Conservation (phyloP, 1,140 invertebrate genomes). For the silkworm (Bombyx mori) region ASM3026992v2 NC_085116.1:11347501-11348000, state of each 20-base stretch:
- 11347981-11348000: conserved; percentile 20
- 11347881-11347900: conserved; percentile 23
- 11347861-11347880: conserved; percentile 25
- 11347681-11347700: conserved; percentile 27
- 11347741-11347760: conserved; percentile 21
- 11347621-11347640: conserved; percentile 26
- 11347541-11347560: conserved; percentile 12
- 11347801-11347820: too few relatives aligned
- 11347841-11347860: too few relatives aligned
- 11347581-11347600: conserved; percentile 21
- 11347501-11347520: conserved; percentile 17
- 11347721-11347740: conserved; percentile 34
- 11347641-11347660: conserved; percentile 17
- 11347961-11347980: conserved; percentile 28
- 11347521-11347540: conserved; percentile 36
- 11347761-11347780: conserved; percentile 22
- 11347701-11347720: conserved; percentile 15
- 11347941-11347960: conserved; percentile 27
- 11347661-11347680: conserved; percentile 25
- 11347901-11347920: conserved; percentile 25
- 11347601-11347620: conserved; percentile 24
- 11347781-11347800: conserved; percentile 30
- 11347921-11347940: conserved; percentile 28
- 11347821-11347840: too few relatives aligned
- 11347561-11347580: conserved; percentile 16